Evolutionary conservation across 2,888 invertebrate genomes (phyloP).

Genomic region (Eupithecia subumbrata): DNA sequence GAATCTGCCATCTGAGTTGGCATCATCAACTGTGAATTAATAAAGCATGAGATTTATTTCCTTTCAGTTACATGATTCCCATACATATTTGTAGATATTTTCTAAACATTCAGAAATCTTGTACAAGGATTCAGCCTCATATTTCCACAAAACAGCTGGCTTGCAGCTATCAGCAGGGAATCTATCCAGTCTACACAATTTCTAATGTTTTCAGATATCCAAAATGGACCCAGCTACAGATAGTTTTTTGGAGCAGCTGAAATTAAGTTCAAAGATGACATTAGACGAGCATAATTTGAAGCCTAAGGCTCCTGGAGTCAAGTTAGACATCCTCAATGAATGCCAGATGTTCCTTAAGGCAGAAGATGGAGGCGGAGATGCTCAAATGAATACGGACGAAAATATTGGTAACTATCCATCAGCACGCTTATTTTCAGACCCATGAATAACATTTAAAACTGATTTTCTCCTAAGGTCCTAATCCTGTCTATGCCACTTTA

Average conservation of each 20-base stretch:
- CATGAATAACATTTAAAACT: neutral
- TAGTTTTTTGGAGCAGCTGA: constrained; percentile 54
- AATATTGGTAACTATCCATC: constrained; percentile 30
- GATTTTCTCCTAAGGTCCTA: constrained; percentile 53
- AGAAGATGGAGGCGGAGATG: constrained; percentile 78
- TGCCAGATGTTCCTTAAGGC: constrained; percentile 74
- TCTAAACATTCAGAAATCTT: neutral
- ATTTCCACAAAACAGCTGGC: neutral
- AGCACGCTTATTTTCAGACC: neutral
- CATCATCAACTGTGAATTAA: neutral
- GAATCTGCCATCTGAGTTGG: constrained; percentile 19
- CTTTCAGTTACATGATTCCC: neutral
- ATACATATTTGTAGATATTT: neutral
- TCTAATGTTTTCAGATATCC: constrained; percentile 13
- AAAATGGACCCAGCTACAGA: constrained; percentile 68
- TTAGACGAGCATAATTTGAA: constrained; percentile 58
- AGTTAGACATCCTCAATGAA: constrained; percentile 74
- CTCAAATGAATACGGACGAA: constrained; percentile 55
- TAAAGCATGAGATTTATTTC: neutral
- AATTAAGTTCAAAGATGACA: constrained; percentile 44
- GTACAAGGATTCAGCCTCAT: neutral
- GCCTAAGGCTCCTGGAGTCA: constrained; percentile 58
- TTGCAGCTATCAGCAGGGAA: neutral
- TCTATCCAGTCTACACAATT: neutral
- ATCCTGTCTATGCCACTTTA: constrained; percentile 57